phyloP scores from a whole-genome alignment of 2,113 vertebrate species.

The Oriolus oriolus region DNA sequence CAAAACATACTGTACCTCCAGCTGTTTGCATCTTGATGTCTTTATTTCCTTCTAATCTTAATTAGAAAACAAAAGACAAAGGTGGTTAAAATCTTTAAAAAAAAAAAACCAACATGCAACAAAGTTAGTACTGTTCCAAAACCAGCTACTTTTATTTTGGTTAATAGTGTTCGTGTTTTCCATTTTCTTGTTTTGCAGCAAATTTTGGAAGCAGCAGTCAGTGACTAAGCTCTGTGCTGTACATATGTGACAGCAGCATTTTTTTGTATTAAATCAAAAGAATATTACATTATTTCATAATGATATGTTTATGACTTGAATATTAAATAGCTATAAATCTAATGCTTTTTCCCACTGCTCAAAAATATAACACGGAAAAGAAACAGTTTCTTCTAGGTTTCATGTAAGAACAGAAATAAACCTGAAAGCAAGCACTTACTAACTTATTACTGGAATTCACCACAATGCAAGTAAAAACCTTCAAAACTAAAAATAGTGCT shows the following conservation, averaged over 20 bases:
- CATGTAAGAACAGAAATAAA: conserved; percentile 17
- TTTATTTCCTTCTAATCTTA: conserved; percentile 71
- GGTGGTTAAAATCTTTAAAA: not conserved
- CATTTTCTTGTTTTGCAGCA: not conserved
- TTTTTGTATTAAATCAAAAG: not conserved
- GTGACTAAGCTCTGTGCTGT: not conserved
- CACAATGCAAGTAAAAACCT: conserved; percentile 27
- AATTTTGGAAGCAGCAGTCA: not conserved
- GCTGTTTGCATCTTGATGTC: conserved; percentile 7
- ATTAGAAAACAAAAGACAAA: conserved; percentile 59
- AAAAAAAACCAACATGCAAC: not conserved
- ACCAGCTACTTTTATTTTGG: not conserved
- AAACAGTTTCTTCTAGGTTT: not conserved
- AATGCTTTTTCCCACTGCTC: not conserved
- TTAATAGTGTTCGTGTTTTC: not conserved
- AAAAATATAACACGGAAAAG: not conserved
- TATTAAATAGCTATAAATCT: not conserved
- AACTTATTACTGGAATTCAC: conserved; percentile 33
- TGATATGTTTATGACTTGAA: not conserved
- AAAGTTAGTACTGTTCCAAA: not conserved
- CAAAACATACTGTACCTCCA: conserved; percentile 67
- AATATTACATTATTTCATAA: not conserved
- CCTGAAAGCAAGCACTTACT: conserved; percentile 19
- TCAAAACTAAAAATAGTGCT: not conserved
- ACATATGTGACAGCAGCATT: not conserved